Conservation (phyloP, 1,140 invertebrate species). For the Euura saliciscinereae region DNA sequence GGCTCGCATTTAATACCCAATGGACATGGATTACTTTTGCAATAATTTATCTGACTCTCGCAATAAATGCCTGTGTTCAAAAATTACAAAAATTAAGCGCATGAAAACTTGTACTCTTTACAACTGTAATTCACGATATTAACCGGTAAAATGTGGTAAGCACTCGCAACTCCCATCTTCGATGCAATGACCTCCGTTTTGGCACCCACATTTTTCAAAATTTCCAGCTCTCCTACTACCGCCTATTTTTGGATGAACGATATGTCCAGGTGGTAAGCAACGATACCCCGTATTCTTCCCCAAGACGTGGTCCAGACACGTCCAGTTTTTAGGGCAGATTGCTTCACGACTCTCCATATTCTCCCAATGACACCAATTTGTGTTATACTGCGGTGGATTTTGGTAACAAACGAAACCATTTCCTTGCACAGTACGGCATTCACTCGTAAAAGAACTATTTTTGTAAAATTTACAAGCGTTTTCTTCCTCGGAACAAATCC, state of each 20-base stretch:
- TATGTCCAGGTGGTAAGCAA: slow-evolving; percentile 5
- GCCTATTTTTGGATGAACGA: background rate
- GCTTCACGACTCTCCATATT: background rate
- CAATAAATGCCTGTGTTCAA: background rate
- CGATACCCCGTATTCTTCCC: background rate
- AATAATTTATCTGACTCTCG: slow-evolving; percentile 5
- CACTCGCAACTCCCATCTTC: background rate
- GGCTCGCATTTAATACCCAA: background rate
- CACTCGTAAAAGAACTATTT: background rate
- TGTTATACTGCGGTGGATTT: background rate
- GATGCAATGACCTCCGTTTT: slow-evolving; percentile 1
- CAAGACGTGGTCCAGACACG: background rate
- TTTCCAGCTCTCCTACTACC: background rate
- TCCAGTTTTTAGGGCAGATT: background rate
- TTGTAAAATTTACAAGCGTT: background rate
- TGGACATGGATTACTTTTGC: background rate
- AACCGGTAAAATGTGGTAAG: slow-evolving; percentile 5
- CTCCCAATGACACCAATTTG: background rate
- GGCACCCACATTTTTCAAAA: background rate
- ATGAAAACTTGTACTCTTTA: background rate
- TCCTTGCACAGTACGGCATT: slow-evolving; percentile 2
- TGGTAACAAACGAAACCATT: slow-evolving; percentile 8
- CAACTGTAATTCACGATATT: too few relatives aligned
- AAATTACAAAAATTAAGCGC: background rate
- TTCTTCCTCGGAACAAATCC: background rate